Evolutionary conservation across 1,140 invertebrate genomes (phyloP), one percentile per base, ranked within the genome.

Genomic region (Adoxophyes honmai): DNA sequence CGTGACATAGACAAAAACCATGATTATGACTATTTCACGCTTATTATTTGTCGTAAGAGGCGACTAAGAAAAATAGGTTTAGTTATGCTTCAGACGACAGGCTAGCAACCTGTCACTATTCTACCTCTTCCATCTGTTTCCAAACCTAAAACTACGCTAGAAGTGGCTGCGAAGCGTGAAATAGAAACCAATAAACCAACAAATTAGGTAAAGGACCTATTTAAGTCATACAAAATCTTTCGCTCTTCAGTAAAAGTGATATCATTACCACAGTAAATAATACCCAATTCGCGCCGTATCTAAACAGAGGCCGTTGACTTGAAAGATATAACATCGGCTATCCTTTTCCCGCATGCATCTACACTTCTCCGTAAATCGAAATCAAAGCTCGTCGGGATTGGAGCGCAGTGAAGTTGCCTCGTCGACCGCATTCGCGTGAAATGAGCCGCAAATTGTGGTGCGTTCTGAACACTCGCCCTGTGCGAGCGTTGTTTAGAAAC

Each of bases 311-410:
- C 75, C 80, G 81, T 85, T 88, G 82, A 88, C 82, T 79, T 83
- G 78, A 77, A 81, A 81, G 79, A 79, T 79, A 88, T 66, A 77
- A 78, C 72, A 67, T 67, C 58, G 48, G 56, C 69, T 64, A 34
- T 86, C 82, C 62, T 68, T 77, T 72, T 88, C 66, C 48, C 64
- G 60, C 76, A 58, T 71, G 56, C 64, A 68, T 70, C 82, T 67
- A 76, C 62, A 81, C 82, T 88, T 83, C 81, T 86, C 82, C 80
- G 74, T 88, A 86, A 88, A 88, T 88, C 85, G 85, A 88, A 88
- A 86, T 88, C 85, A 86, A 88, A 88, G 82, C 85, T 88, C 82
- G 80, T 83, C 78, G 81, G 70, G 77, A 85, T 78, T 80, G 71
- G 70, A 86, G 65, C 64, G 67, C 38, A 58, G 55, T 88, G 85